phyloP scores from a whole-genome alignment of 2,113 vertebrate species.

The Cyanoramphus novaezelandiae region DNA sequence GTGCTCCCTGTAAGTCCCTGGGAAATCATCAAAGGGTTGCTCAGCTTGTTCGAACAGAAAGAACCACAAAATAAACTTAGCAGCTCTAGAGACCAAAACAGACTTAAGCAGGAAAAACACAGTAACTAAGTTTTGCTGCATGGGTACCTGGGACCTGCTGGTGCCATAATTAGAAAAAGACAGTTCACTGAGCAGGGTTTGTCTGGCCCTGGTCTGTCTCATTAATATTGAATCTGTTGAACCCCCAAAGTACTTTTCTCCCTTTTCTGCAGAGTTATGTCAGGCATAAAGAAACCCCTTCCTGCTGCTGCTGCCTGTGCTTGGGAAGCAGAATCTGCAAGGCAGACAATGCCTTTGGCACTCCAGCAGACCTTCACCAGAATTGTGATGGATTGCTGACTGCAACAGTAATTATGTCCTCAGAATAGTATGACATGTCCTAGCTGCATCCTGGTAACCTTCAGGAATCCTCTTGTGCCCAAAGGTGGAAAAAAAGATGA shows the following conservation, averaged over 20 bases:
- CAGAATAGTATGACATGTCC: neutral
- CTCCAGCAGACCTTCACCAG: neutral
- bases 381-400: neutral
- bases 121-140: accelerated
- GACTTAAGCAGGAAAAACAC: neutral
- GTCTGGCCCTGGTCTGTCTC: neutral
- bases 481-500: neutral
- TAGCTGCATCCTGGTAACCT: neutral
- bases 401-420: neutral
- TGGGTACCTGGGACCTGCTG: neutral
- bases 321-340: neutral
- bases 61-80: neutral
- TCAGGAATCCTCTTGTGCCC: neutral
- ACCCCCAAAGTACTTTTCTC: neutral
- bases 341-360: neutral
- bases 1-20: neutral
- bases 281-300: neutral
- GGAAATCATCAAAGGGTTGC: neutral
- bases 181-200: neutral
- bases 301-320: neutral
- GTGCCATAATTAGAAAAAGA: neutral
- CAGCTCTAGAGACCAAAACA: neutral
- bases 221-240: neutral
- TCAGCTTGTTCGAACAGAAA: neutral
- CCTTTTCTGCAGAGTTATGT: neutral